Percentiles rank a stretch among this genome's conserved stretches.
phyloP scores from a whole-genome alignment of 1,140 invertebrate species.

The Thaumatotibia leucotreta region DNA sequence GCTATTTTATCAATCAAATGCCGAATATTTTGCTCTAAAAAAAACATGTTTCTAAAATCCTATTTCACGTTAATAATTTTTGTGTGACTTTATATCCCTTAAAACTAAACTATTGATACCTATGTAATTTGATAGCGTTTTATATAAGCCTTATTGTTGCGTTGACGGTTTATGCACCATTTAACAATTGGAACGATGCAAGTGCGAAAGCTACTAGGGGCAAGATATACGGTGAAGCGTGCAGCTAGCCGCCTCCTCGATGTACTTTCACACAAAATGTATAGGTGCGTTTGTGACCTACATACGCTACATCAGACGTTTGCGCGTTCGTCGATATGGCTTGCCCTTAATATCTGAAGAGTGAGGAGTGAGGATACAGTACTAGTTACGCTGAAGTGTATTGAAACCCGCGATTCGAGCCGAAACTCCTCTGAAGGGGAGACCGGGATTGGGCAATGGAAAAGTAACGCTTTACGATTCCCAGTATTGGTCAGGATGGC shows the following conservation, averaged over 20 bases:
- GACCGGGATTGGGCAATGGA: no score
- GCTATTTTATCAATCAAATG: no score
- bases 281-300: not conserved
- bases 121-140: no score
- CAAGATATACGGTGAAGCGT: not conserved
- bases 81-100: no score
- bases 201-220: constrained; percentile 21
- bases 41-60: no score
- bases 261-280: not conserved
- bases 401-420: not conserved
- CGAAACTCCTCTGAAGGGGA: no score
- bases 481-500: no score
- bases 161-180: constrained; percentile 51
- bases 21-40: no score
- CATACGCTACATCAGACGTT: not conserved
- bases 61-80: no score
- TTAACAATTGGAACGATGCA: constrained; percentile 48
- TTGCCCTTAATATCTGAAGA: not conserved
- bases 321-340: not conserved
- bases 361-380: no score
- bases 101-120: no score
- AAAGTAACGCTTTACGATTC: no score
- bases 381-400: not conserved
- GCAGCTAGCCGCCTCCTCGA: not conserved
- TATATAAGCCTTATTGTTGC: constrained; percentile 48